A percentile compares a stretch with the other conserved stretches of the same genome.
phyloP scores from a whole-genome alignment of 1,140 invertebrate species.

The Zophobas atratus region DNA sequence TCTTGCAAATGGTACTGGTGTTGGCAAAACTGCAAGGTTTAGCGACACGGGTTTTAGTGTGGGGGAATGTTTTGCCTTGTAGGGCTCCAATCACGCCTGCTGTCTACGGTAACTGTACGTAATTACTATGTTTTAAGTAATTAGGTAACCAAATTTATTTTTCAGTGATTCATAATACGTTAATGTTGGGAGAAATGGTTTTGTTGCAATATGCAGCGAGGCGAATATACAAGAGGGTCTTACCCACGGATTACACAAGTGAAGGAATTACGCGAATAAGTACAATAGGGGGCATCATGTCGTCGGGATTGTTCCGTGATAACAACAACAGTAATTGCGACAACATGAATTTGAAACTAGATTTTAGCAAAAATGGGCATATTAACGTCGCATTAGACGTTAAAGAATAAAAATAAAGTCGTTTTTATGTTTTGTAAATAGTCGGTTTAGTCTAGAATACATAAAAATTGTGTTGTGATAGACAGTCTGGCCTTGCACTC shows the following conservation, averaged over 20 bases:
- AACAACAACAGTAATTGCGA: slow-evolving; percentile 40
- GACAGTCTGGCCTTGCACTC: no score
- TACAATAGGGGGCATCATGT: slow-evolving; percentile 40
- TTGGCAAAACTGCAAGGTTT: slow-evolving; percentile 73
- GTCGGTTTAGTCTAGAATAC: no score
- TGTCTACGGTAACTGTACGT: slow-evolving; percentile 70
- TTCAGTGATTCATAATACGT: slow-evolving; percentile 74
- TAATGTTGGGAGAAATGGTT: slow-evolving; percentile 76
- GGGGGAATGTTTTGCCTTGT: slow-evolving; percentile 69
- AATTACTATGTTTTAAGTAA: background rate
- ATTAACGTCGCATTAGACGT: slow-evolving; percentile 34
- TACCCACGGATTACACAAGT: slow-evolving; percentile 58
- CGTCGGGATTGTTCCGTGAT: slow-evolving; percentile 7
- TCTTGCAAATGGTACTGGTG: slow-evolving; percentile 71
- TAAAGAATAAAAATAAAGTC: slow-evolving; percentile 16
- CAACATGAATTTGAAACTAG: slow-evolving; percentile 28
- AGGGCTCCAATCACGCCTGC: slow-evolving; percentile 68
- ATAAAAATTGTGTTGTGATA: no score
- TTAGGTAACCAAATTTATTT: slow-evolving; percentile 53
- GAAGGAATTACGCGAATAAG: slow-evolving; percentile 5
- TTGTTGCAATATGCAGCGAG: slow-evolving; percentile 72
- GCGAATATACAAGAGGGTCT: slow-evolving; percentile 70
- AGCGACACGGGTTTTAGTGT: slow-evolving; percentile 68
- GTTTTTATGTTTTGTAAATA: slow-evolving; percentile 4
- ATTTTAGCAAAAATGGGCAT: slow-evolving; percentile 1